Evolutionary conservation across 1,140 invertebrate genomes (phyloP), one percentile per base, ranked within the genome.

Genomic region (Dendrolimus punctatus): DNA sequence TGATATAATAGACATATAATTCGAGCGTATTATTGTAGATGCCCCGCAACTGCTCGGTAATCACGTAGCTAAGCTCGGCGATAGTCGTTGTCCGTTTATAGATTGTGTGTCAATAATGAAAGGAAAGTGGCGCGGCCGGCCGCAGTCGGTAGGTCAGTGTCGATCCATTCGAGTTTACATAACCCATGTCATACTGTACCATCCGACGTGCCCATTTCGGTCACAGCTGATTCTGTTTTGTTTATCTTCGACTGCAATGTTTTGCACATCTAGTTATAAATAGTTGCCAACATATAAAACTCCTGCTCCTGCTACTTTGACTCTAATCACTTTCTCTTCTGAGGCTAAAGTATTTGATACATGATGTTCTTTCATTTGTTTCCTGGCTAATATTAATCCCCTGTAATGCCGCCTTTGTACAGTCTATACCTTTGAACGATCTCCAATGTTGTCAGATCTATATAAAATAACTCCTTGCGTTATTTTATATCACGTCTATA

Each of bases 71-170:
- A 43, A 57, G 57, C 58, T 62, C 48, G 59, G 61, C 60, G 64
- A 68, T 70, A 68, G 64, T 71, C 45, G 61, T 65, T 63, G 56
- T 57, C 67, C 69, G 62, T 67, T 64, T 70, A 70, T 69, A 74
- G 72, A 80, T 79, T 66, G 73, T 78, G 74, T 80, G 78, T 82
- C 77, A 77, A 82, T 77, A 84, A 75, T 74, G 76, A 81, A 79
- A 81, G 69, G 79, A 80, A 85, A 85, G 81, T 82, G 66, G 77
- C 71, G 70, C 80, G 68, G 42, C 55, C 65, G 68, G 59, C 66
- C 68, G 68, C 57, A 60, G 57, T 47, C 66, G 71, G 73, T 83
- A 73, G 81, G 81, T 83, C 81, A 85, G 78, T 85, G 81, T 82
- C 81, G 79, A 57, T 60, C 55, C 51, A 60, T 50, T 47, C 56